phyloP scores from a whole-genome alignment of 1,140 invertebrate species.

The fruit fly (Drosophila melanogaster) region DNA sequence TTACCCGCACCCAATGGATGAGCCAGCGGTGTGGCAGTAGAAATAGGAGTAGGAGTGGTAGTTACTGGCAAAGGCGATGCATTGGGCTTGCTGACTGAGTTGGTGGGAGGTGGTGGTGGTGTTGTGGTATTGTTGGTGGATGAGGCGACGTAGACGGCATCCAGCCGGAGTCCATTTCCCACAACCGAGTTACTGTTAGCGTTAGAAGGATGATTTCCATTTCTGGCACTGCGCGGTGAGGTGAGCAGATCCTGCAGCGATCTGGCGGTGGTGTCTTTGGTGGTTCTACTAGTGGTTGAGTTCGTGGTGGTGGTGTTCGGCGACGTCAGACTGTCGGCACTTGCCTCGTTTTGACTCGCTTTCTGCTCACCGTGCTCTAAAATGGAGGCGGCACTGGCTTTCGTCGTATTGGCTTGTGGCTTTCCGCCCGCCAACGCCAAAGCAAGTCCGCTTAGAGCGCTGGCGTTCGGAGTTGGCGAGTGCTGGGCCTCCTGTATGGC shows the following conservation, averaged over 20 bases:
- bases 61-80: constrained; percentile 78
- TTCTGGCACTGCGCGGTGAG: constrained; percentile 68
- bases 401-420: constrained; percentile 49
- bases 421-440: constrained; percentile 73
- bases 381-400: constrained; percentile 81
- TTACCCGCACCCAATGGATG: constrained; percentile 51
- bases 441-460: constrained; percentile 71
- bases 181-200: constrained; percentile 74
- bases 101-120: constrained; percentile 28
- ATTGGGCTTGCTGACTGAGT: constrained; percentile 33
- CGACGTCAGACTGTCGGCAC: constrained; percentile 83
- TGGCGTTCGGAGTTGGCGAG: constrained; percentile 67
- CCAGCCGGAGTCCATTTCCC: constrained; percentile 66
- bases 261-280: constrained; percentile 53
- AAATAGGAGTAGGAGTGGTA: constrained; percentile 82
- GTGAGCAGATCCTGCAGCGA: constrained; percentile 81
- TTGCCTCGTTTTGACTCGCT: constrained; percentile 84
- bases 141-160: constrained; percentile 48
- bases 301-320: constrained; percentile 65
- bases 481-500: constrained; percentile 76
- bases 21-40: constrained; percentile 59
- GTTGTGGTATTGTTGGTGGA: constrained; percentile 50
- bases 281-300: constrained; percentile 30
- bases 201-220: constrained; percentile 52
- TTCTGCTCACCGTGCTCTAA: constrained; percentile 84